These are phyloP conservation scores for Cebidichthys violaceus DNA, from an alignment of 2,113 vertebrate genomes.

Conservation along the genomic window DNA sequence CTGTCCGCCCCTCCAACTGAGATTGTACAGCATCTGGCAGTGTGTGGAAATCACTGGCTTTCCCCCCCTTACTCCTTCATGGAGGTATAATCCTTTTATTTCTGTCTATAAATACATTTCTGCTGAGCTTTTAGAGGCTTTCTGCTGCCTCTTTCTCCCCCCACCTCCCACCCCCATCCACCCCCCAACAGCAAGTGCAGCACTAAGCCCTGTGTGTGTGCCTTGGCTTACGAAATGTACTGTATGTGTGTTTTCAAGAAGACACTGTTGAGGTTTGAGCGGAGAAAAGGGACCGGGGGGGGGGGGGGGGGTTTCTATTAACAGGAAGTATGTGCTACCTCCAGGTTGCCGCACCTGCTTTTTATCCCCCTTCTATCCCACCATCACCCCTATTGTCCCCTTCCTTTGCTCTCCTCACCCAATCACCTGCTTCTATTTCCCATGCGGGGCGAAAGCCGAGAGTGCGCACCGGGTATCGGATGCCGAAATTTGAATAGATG, in stretches of 20 bases:
- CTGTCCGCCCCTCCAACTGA: slow-evolving; percentile 17
- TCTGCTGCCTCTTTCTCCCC: slow-evolving; percentile 40
- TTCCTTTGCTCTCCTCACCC: background rate
- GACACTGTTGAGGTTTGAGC: slow-evolving; percentile 42
- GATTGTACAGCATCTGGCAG: slow-evolving; percentile 62
- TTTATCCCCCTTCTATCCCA: background rate
- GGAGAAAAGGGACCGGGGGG: slow-evolving; percentile 12
- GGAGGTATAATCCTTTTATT: slow-evolving; percentile 82
- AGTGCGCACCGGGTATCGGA: slow-evolving; percentile 39
- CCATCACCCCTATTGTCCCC: background rate
- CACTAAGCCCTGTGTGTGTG: slow-evolving; percentile 50
- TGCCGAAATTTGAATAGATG: slow-evolving; percentile 34
- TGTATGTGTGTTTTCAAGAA: slow-evolving; percentile 40
- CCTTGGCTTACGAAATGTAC: slow-evolving; percentile 50
- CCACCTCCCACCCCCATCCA: background rate
- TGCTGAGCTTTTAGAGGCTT: slow-evolving; percentile 76
- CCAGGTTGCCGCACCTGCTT: background rate
- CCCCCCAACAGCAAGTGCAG: slow-evolving; percentile 55
- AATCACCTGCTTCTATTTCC: slow-evolving; percentile 33
- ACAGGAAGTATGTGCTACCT: slow-evolving; percentile 11
- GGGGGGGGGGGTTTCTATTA: slow-evolving; percentile 31
- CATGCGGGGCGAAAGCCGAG: background rate
- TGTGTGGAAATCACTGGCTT: slow-evolving; percentile 70
- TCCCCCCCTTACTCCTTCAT: slow-evolving; percentile 65
- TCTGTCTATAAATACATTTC: slow-evolving; percentile 81